Evolutionary conservation across 2,113 vertebrate species (phyloP), one percentile per base, ranked within the genome.

Genomic region (Benitochromis conjunctus): DNA sequence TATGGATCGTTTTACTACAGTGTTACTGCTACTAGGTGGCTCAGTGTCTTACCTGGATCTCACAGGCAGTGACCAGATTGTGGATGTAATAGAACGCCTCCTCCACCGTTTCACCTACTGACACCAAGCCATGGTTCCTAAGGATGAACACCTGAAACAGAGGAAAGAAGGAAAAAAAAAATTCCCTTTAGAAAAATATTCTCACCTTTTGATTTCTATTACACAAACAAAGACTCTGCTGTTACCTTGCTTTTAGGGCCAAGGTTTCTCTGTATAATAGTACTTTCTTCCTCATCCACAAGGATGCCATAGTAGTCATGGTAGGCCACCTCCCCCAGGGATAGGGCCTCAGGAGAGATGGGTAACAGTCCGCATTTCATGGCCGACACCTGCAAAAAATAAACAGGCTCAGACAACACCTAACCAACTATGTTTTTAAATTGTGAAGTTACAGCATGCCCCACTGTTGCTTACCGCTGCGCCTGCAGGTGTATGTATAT

Each of bases 51-150:
- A 99, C 99, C 98, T 99, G 99, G 92, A 99, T 99, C 94, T 99
- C 99, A 88, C 99, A 99, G 36, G 98, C 99, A 5, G 97, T 97
- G 84, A 99, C 97, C 82, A 99, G 94, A 88, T 98, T 99, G 92
- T 99, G 98, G 84, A 98, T 98, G 85, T 99, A 98, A 94, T 98
- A 98, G 93, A 99, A 99, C 57, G 99, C 98, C 90, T 99, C 99
- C 91, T 99, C 99, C 34, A 99, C 96, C 0, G 97, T 99, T 95
- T 98, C 98, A 10, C 99, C 99, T 10, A 99, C 95, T 2, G 98
- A 96, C 46, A 99, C 97, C 19, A 99, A 95, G 41, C 99, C 99
- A 4, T 99, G 99, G 80, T 99, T 99, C 91, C 99, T 97, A 56
- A 99, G 97, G 92, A 99, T 98, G 58, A 99, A 97, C 69, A 99